Percentiles rank a stretch among this genome's conserved stretches.
Conservation (phyloP, 2,113 vertebrate species). For the Nesoenas mayeri region DNA sequence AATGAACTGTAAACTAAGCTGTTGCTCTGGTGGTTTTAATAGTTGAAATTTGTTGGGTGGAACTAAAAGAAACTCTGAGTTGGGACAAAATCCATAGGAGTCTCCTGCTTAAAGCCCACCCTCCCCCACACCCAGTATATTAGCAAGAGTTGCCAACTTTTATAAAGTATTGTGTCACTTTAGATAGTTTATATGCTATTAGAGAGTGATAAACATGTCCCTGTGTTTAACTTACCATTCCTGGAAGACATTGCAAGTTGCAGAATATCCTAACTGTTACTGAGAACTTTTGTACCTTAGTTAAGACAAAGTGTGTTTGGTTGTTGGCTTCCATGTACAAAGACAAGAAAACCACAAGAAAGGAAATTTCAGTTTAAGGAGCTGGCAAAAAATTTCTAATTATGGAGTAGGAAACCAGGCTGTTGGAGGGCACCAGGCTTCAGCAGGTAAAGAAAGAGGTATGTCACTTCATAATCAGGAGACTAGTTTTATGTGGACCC, state of each 20-base stretch:
- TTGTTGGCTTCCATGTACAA: not conserved
- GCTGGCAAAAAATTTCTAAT: not conserved
- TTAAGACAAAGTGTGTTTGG: not conserved
- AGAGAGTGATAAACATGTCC: not conserved
- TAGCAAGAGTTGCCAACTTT: not conserved
- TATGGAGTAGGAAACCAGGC: not conserved
- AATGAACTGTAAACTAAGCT: not conserved
- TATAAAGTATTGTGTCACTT: not conserved
- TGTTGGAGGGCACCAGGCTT: not conserved
- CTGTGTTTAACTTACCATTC: not conserved
- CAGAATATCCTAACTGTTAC: not conserved
- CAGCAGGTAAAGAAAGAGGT: not conserved
- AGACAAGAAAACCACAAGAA: not conserved
- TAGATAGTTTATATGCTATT: not conserved
- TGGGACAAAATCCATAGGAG: not conserved
- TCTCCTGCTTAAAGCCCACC: not conserved
- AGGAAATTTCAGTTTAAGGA: not conserved
- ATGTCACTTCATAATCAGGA: not conserved
- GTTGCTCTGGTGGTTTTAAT: not conserved
- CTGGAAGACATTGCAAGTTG: not conserved
- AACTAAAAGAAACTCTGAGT: not conserved
- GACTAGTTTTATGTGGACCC: not conserved
- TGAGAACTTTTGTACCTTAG: not conserved
- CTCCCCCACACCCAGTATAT: not conserved
- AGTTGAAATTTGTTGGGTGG: not conserved